Evolutionary conservation across 2,797 vertebrate genomes (phyloP).

Genomic region (Poecilia velifera): DNA sequence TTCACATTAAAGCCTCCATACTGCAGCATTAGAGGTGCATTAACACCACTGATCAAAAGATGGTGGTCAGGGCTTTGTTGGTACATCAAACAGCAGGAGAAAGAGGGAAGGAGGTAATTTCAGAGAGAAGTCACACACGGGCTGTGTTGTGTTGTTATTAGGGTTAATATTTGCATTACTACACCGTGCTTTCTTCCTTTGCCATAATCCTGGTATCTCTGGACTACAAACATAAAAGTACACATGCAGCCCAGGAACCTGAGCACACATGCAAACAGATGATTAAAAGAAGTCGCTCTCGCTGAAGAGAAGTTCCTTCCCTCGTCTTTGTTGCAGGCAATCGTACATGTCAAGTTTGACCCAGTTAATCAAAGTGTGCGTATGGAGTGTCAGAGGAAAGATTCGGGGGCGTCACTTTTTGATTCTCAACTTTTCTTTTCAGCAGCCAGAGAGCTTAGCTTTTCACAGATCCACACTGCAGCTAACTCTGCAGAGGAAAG

Average conservation of each 20-base stretch:
- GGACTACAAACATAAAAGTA: conserved; percentile 35
- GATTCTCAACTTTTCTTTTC: conserved; percentile 59
- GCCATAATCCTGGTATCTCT: conserved; percentile 47
- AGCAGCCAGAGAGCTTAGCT: conserved; percentile 54
- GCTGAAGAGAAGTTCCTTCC: conserved; percentile 52
- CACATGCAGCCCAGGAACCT: conserved; percentile 15
- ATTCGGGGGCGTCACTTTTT: conserved; percentile 65
- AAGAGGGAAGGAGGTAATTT: conserved; percentile 33
- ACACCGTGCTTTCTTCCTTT: conserved; percentile 40
- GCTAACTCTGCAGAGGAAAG: conserved; percentile 38
- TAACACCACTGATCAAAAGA: conserved; percentile 68
- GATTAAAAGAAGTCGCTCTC: conserved; percentile 62
- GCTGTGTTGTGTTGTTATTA: conserved; percentile 62
- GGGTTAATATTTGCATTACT: conserved; percentile 65
- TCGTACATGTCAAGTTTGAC: conserved; percentile 59
- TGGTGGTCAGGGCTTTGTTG: conserved; percentile 40
- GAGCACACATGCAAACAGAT: conserved; percentile 49
- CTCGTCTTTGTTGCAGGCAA: conserved; percentile 55
- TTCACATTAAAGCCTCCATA: conserved; percentile 34
- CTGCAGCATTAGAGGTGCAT: conserved; percentile 43
- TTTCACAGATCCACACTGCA: conserved; percentile 43
- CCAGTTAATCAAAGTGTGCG: conserved; percentile 73
- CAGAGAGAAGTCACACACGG: conserved; percentile 33
- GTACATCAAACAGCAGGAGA: conserved; percentile 63
- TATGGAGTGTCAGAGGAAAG: conserved; percentile 62